A percentile compares a stretch with the other conserved stretches of the same genome.
Conservation (phyloP, 2,113 vertebrate genomes). For the Pteropus alecto region DNA sequence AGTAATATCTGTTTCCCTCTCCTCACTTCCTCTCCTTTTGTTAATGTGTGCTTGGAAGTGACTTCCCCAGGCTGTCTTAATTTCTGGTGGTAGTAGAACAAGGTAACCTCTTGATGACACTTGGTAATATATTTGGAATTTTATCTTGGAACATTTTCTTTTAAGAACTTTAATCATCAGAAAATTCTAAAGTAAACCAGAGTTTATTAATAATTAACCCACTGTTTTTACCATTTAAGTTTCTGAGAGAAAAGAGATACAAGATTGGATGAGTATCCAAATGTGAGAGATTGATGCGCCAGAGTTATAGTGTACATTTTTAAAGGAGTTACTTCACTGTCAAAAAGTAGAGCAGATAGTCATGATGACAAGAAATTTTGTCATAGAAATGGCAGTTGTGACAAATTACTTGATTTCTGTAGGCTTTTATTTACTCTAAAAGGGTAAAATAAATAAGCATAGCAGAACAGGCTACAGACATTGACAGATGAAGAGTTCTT, state of each 20-base stretch:
- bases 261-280: neutral
- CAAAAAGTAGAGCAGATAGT: neutral
- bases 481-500: neutral
- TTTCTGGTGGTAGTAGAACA: neutral
- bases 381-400: neutral
- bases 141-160: neutral
- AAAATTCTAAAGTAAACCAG: neutral
- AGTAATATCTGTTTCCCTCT: neutral
- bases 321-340: neutral
- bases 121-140: neutral
- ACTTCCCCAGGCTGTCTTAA: neutral
- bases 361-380: neutral
- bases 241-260: neutral
- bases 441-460: accelerated
- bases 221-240: neutral
- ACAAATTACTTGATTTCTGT: neutral
- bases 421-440: neutral
- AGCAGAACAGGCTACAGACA: neutral
- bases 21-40: neutral
- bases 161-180: neutral
- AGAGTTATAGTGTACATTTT: neutral
- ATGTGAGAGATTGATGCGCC: neutral
- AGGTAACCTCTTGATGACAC: neutral
- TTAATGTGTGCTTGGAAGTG: neutral
- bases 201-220: neutral